A percentile compares a stretch with the other conserved stretches of the same genome.
phyloP scores from a whole-genome alignment of 2,888 invertebrate species.

The Macaria liturata region DNA sequence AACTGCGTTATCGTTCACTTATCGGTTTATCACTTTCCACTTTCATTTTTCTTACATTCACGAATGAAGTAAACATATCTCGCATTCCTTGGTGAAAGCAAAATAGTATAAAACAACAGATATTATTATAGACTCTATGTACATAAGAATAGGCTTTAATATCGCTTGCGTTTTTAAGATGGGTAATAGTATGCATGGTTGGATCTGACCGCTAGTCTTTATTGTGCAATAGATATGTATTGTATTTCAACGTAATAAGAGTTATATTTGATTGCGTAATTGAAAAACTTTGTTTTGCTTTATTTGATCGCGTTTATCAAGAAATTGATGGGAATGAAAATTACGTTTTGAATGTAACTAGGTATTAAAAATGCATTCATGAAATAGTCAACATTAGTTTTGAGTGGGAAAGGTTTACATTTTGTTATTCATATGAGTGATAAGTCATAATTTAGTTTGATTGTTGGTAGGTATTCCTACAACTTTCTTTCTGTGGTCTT shows the following conservation, averaged over 20 bases:
- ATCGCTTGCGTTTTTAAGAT: conserved; percentile 17
- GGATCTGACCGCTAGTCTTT: conserved; percentile 14
- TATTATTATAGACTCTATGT: conserved; percentile 18
- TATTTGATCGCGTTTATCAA: conserved; percentile 28
- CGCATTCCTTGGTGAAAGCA: conserved; percentile 54
- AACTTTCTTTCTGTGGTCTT: too few relatives aligned
- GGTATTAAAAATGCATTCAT: conserved; percentile 1
- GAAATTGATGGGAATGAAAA: conserved; percentile 7
- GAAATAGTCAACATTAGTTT: neutral
- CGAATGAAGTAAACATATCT: conserved; percentile 41
- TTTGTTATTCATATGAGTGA: too few relatives aligned
- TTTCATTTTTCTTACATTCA: conserved; percentile 43
- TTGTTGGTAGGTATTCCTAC: too few relatives aligned
- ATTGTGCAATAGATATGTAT: conserved; percentile 35
- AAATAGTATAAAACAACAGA: conserved; percentile 42
- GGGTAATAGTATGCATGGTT: conserved; percentile 13
- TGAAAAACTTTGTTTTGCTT: conserved; percentile 17
- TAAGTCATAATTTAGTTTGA: too few relatives aligned
- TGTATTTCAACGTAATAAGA: conserved; percentile 36
- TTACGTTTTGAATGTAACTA: neutral
- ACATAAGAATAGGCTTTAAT: conserved; percentile 16
- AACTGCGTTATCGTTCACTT: conserved; percentile 12
- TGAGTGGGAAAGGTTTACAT: neutral
- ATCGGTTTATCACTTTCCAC: conserved; percentile 35
- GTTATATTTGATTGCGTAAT: conserved; percentile 32